Evolutionary conservation across 1,140 invertebrate species (phyloP), one percentile per base, ranked within the genome.

Genomic region (Lordiphosa collinella): DNA sequence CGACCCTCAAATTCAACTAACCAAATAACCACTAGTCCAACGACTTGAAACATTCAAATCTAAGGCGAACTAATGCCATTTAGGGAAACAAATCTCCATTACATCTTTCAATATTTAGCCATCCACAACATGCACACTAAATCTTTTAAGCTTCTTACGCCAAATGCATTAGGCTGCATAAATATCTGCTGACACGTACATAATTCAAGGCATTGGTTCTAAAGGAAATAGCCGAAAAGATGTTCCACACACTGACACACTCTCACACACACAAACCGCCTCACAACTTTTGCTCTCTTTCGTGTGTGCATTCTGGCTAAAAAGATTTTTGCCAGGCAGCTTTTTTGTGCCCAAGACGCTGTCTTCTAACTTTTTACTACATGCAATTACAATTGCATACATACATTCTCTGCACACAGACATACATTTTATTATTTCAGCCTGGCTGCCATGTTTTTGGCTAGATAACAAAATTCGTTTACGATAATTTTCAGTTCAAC

Each of bases 141-240:
- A 38, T 36, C 36, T 51, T 38, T 38, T 34, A 48, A 48, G 32
- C 46, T 11, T 31, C 14, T 51, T 51, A 51, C 48, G 48, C 48
- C 48, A 51, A 51, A 51, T 51, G 48, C 48, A 51, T 51, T 51
- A 51, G 48, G 32, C 36, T 51, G 48, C 36, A 51, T 51, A 51
- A 51, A 51, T 51, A 37, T 51, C 36, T 36, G 48, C 48, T 51
- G 48, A 36, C 48, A 51, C 36, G 32, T 25, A 51, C 48, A 51
- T 51, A 51, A 51, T 38, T 36, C 48, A 51, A 51, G 32, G 36
- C 48, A 38, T 51, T 51, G 8, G 18, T 22, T 37, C 16, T 18
- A 35, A 38, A 16, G 36, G n/a, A 25, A 35, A 22, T 18, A 36
- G 4, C 32, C 35, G 35, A 51, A 37, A 35, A 37, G 34, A 34